Evolutionary conservation across 37 sponge, comb jelly and placozoan genomes (phyloP).

Genomic region (Petrosia ficiformis): DNA sequence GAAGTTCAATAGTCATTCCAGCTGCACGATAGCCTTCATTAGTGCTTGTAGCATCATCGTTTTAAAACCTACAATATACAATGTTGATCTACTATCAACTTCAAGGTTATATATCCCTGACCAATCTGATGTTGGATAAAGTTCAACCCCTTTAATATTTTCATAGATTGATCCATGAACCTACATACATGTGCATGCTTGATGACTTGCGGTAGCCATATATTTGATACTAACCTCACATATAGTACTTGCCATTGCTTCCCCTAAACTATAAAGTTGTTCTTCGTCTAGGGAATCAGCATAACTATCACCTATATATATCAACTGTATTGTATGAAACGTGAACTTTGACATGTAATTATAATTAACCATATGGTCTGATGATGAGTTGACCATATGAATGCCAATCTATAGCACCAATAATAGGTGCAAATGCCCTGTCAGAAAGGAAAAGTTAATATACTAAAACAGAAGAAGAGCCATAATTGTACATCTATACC

Average conservation of each 20-base stretch:
- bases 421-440: conserved; percentile 33
- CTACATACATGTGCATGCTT: neutral
- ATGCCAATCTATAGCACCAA: conserved; percentile 77
- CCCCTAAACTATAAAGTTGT: conserved; percentile 32
- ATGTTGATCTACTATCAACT: neutral
- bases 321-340: neutral
- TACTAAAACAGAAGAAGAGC: no score
- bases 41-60: conserved; percentile 35
- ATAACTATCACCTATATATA: conserved; percentile 44
- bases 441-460: neutral
- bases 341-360: neutral
- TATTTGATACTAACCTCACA: neutral
- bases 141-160: neutral
- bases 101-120: conserved; percentile 12
- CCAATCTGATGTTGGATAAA: conserved; percentile 43
- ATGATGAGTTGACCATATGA: conserved; percentile 67
- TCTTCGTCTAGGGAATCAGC: conserved; percentile 52
- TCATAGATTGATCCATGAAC: neutral
- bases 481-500: no score
- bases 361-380: conserved; percentile 44
- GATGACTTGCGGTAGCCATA: no score
- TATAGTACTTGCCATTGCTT: conserved; percentile 15
- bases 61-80: conserved; percentile 33
- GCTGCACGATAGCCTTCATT: conserved; percentile 51
- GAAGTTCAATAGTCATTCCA: conserved; percentile 50